Evolutionary conservation across 2,113 vertebrate genomes (phyloP).

Genomic region (Nothoprocta pentlandii): DNA sequence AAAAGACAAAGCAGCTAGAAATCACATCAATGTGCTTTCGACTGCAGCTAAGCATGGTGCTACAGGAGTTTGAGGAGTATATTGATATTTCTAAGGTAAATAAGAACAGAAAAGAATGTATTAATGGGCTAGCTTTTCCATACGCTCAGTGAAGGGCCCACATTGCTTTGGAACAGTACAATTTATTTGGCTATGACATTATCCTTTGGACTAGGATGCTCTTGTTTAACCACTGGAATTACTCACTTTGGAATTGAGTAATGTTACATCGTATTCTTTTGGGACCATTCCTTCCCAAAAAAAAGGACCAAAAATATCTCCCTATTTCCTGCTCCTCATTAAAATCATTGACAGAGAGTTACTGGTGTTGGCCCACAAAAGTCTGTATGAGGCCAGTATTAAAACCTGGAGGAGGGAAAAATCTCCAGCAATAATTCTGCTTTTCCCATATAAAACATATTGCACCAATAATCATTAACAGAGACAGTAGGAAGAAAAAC

Average conservation of each 20-base stretch:
- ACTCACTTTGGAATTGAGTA: conserved; percentile 32
- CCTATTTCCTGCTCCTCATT: conserved; percentile 37
- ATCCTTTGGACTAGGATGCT: not conserved
- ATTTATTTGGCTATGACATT: not conserved
- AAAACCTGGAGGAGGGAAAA: conserved; percentile 28
- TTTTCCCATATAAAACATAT: not conserved
- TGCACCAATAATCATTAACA: not conserved
- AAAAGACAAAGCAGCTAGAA: not conserved
- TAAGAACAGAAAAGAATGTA: not conserved
- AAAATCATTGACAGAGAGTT: conserved; percentile 12
- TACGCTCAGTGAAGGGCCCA: not conserved
- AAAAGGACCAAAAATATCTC: conserved; percentile 4
- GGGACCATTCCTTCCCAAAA: not conserved
- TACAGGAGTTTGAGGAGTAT: not conserved
- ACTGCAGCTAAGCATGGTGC: not conserved
- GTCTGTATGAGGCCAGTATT: conserved; percentile 4
- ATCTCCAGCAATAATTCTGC: not conserved
- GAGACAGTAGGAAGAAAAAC: not conserved
- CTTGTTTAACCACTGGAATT: conserved; percentile 15
- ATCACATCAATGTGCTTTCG: not conserved
- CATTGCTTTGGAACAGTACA: not conserved
- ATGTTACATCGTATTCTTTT: conserved; percentile 23
- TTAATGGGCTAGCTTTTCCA: not conserved
- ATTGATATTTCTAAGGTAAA: not conserved
- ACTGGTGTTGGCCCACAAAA: conserved; percentile 10